Evolutionary conservation across 2,888 invertebrate species (phyloP).

Genomic region (Neoascia interrupta): DNA sequence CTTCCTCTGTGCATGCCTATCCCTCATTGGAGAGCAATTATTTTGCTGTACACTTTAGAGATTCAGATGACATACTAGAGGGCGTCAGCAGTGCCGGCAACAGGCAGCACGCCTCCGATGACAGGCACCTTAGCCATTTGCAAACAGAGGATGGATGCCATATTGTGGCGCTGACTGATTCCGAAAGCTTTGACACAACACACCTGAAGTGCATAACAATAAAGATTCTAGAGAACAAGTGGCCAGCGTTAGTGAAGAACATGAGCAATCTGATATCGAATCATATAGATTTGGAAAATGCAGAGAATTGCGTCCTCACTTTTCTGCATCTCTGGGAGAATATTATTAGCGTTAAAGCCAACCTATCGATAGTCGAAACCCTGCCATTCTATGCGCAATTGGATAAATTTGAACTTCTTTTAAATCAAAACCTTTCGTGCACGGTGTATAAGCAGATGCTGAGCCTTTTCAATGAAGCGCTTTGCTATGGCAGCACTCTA

Average conservation of each 20-base stretch:
- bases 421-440: slow-evolving; percentile 87
- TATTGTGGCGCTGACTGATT: slow-evolving; percentile 83
- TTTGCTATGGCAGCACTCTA: slow-evolving; percentile 94
- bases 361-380: slow-evolving; percentile 92
- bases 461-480: slow-evolving; percentile 92
- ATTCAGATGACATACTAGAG: slow-evolving; percentile 61
- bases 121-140: slow-evolving; percentile 49
- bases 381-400: slow-evolving; percentile 93
- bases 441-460: slow-evolving; percentile 92
- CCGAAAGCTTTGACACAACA: slow-evolving; percentile 91
- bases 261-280: slow-evolving; percentile 80
- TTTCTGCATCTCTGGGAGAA: slow-evolving; percentile 94
- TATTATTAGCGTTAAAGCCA: slow-evolving; percentile 93
- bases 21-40: slow-evolving; percentile 78
- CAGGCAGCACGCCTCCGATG: slow-evolving; percentile 32
- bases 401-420: slow-evolving; percentile 88
- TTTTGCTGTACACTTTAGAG: slow-evolving; percentile 77
- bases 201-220: slow-evolving; percentile 92
- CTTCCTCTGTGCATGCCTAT: slow-evolving; percentile 67
- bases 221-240: slow-evolving; percentile 90
- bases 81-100: slow-evolving; percentile 29
- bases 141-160: slow-evolving; percentile 74
- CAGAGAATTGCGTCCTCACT: slow-evolving; percentile 87
- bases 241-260: slow-evolving; percentile 89
- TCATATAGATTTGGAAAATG: slow-evolving; percentile 75